Evolutionary conservation across 2,888 invertebrate genomes (phyloP).

Genomic region (Lordiphosa andalusiaca): DNA sequence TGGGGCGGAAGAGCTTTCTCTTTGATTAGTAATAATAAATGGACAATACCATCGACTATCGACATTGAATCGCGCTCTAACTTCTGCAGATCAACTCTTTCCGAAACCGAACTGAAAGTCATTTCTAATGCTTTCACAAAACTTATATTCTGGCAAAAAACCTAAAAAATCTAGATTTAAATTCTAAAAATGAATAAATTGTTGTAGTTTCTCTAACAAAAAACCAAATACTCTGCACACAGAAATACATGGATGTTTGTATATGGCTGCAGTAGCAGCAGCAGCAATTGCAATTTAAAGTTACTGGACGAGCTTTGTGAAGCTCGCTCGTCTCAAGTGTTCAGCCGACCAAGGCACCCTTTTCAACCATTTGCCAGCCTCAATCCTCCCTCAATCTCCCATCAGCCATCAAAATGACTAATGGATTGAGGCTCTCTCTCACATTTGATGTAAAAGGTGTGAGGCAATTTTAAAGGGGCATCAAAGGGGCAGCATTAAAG

Average conservation of each 20-base stretch:
- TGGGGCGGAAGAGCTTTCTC: too few relatives aligned
- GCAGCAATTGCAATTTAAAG: constrained; percentile 58
- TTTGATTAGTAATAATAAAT: too few relatives aligned
- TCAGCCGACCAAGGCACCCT: constrained; percentile 37
- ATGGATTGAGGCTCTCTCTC: constrained; percentile 39
- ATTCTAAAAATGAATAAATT: too few relatives aligned
- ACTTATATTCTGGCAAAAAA: too few relatives aligned
- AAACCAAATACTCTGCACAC: not conserved
- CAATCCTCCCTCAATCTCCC: not conserved
- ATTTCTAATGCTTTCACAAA: too few relatives aligned
- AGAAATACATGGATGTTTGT: not conserved
- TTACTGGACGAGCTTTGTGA: constrained; percentile 20
- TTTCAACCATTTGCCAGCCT: constrained; percentile 14
- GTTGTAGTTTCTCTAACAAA: constrained; percentile 6
- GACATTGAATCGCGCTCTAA: too few relatives aligned
- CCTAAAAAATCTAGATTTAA: too few relatives aligned
- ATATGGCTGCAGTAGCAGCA: constrained; percentile 11
- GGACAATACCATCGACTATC: too few relatives aligned
- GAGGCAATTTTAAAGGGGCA: too few relatives aligned
- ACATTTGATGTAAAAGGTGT: constrained; percentile 41
- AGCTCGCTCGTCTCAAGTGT: constrained; percentile 38
- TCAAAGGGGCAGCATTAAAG: too few relatives aligned
- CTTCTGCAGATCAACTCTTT: too few relatives aligned
- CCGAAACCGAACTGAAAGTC: too few relatives aligned
- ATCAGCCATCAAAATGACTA: constrained; percentile 34